Evolutionary conservation across 2,888 invertebrate genomes (phyloP).

Genomic region (Julus scandinavius): DNA sequence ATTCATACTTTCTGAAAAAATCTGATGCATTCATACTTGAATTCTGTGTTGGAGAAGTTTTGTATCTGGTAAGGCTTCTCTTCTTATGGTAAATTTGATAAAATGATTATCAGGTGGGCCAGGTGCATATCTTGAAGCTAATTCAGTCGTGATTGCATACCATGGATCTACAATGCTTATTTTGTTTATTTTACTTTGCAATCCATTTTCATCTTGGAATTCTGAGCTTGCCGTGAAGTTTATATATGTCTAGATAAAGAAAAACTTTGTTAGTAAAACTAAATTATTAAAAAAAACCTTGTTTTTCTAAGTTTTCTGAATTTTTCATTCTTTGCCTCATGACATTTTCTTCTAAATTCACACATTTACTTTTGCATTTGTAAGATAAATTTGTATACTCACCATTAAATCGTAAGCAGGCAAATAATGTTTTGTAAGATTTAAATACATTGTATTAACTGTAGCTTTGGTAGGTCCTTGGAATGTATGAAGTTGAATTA

Average conservation of each 20-base stretch:
- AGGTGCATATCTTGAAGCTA: neutral
- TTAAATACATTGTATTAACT: neutral
- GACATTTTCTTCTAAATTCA: neutral
- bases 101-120: neutral
- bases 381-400: neutral
- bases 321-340: too few species aligned
- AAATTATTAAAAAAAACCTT: neutral
- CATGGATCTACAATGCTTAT: neutral
- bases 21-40: neutral
- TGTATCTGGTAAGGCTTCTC: neutral
- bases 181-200: neutral
- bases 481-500: constrained; percentile 4
- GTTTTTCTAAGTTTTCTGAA: too few species aligned
- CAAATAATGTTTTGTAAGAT: constrained; percentile 36
- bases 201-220: neutral
- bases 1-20: neutral
- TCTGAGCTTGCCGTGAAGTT: neutral
- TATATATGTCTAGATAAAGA: neutral
- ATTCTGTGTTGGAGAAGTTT: neutral
- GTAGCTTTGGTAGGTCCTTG: neutral
- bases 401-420: neutral
- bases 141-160: neutral
- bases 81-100: neutral
- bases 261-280: neutral
- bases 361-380: too few species aligned